These are phyloP conservation scores for Temnothorax ravouxi DNA, from an alignment of 2,888 invertebrate genomes.

Conservation along the genomic window DNA sequence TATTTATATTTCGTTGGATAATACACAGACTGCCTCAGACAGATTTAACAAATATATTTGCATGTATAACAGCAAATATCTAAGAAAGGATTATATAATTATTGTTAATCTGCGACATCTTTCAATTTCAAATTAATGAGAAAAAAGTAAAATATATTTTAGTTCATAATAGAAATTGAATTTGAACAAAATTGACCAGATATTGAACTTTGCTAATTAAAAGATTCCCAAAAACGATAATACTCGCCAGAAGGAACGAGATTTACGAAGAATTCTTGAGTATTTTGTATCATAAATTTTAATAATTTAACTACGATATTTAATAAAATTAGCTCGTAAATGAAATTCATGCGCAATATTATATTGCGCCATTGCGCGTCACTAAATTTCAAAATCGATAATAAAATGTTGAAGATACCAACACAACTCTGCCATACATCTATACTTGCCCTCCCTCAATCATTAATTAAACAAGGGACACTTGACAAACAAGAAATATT, in stretches of 20 bases:
- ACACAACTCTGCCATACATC: neutral
- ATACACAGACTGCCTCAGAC: neutral
- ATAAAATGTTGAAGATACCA: constrained; percentile 14
- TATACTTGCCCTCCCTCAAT: neutral
- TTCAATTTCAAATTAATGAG: neutral
- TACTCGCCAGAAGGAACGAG: neutral
- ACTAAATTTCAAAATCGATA: constrained; percentile 30
- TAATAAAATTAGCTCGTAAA: constrained; percentile 29
- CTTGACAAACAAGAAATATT: constrained; percentile 23
- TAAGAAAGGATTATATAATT: neutral
- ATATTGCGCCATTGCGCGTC: neutral
- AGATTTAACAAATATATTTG: neutral
- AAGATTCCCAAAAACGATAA: neutral
- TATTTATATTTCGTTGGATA: neutral
- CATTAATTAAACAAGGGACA: constrained; percentile 41
- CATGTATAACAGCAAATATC: neutral
- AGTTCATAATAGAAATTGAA: neutral
- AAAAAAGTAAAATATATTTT: neutral
- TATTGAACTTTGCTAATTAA: constrained; percentile 6
- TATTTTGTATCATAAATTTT: constrained; percentile 13
- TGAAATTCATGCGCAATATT: neutral
- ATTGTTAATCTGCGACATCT: neutral
- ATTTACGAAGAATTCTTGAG: constrained; percentile 22
- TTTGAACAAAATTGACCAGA: neutral
- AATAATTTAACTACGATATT: neutral